These are phyloP conservation scores for Oxygymnocypris stewartii DNA, from an alignment of 2,113 vertebrate species.

Conservation along the genomic window DNA sequence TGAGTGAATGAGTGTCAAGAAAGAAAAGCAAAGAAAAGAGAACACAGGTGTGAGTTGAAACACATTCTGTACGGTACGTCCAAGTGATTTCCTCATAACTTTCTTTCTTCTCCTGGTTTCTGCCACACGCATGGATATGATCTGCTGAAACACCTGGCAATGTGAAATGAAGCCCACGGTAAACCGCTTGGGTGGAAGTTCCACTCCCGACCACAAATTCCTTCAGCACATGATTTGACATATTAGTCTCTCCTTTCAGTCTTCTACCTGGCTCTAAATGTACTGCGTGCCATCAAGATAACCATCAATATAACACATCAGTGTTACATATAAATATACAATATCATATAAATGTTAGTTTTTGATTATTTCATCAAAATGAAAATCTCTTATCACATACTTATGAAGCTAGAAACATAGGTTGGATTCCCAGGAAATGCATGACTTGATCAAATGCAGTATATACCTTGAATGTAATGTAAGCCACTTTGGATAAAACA, in stretches of 20 bases:
- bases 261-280: background rate
- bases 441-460: background rate
- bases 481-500: background rate
- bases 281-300: background rate
- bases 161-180: background rate
- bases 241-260: slow-evolving; percentile 5
- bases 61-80: slow-evolving; percentile 1
- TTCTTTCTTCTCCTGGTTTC: slow-evolving; percentile 10
- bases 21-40: slow-evolving; percentile 16
- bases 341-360: slow-evolving; percentile 5
- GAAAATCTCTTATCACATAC: background rate
- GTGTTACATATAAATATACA: background rate
- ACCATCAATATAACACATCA: background rate
- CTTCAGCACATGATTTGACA: background rate
- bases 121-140: slow-evolving; percentile 21
- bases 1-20: slow-evolving; percentile 28
- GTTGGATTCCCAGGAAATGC: background rate
- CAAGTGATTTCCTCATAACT: background rate
- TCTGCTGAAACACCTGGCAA: slow-evolving; percentile 26
- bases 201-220: slow-evolving; percentile 18
- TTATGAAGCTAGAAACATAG: background rate
- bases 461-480: background rate
- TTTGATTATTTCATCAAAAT: background rate
- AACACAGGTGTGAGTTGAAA: slow-evolving; percentile 38
- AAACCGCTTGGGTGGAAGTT: background rate